Evolutionary conservation across 2,888 invertebrate genomes (phyloP).

Genomic region (Spisula solida): DNA sequence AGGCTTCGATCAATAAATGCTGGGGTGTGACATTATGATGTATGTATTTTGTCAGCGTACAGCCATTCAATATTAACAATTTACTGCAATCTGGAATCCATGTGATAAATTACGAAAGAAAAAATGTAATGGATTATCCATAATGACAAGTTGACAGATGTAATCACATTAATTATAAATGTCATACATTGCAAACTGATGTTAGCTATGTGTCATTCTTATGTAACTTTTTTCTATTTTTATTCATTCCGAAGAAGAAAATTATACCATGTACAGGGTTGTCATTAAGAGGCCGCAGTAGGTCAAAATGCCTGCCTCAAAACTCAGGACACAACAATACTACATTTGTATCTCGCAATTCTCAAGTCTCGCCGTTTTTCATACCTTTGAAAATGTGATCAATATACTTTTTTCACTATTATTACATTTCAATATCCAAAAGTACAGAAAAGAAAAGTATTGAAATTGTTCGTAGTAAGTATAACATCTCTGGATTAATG

Average conservation of each 20-base stretch:
- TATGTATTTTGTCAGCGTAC: neutral
- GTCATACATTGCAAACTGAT: neutral
- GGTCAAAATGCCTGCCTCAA: too few relatives aligned
- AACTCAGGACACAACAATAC: too few relatives aligned
- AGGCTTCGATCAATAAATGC: constrained; percentile 29
- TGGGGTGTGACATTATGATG: neutral
- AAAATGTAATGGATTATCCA: constrained; percentile 6
- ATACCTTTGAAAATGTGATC: neutral
- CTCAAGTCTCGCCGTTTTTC: too few relatives aligned
- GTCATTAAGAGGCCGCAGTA: too few relatives aligned
- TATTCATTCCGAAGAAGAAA: too few relatives aligned
- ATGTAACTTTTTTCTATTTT: too few relatives aligned
- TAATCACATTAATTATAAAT: constrained; percentile 5
- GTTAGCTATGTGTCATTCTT: too few relatives aligned
- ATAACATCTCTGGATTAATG: neutral
- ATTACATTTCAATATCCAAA: neutral
- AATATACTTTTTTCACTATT: neutral
- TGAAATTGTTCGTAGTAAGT: neutral
- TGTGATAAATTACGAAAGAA: neutral
- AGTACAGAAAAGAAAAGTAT: neutral
- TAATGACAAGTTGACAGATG: neutral
- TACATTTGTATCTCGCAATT: too few relatives aligned
- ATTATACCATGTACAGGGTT: too few relatives aligned
- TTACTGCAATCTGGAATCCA: neutral
- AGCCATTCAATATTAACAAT: neutral